Evolutionary conservation across 2,888 invertebrate genomes (phyloP).

Genomic region (Listrodromus nycthemerus): DNA sequence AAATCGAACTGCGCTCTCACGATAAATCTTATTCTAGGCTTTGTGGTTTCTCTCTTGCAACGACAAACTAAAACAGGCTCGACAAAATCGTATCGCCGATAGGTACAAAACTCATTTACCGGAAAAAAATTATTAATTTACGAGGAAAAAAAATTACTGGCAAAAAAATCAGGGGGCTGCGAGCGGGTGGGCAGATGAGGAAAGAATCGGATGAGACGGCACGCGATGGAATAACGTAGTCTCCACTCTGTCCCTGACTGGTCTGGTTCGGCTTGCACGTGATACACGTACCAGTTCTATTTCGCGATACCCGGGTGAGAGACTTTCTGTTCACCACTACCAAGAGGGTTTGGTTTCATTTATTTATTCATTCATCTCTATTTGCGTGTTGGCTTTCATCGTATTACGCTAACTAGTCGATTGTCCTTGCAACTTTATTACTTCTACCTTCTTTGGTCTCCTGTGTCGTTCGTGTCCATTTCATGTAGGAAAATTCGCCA

Average conservation of each 20-base stretch:
- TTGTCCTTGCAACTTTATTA: background rate
- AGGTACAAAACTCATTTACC: constrained; percentile 7
- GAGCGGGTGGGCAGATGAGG: background rate
- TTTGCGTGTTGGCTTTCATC: background rate
- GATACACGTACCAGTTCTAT: background rate
- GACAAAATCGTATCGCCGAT: background rate
- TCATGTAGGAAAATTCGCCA: background rate
- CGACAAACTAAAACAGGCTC: background rate
- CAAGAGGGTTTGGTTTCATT: background rate
- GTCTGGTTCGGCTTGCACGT: constrained; percentile 3
- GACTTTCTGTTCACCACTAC: background rate
- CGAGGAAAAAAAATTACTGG: constrained; percentile 15
- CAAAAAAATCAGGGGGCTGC: background rate
- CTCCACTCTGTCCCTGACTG: constrained; percentile 1
- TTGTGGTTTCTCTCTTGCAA: background rate
- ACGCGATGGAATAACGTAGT: constrained; percentile 28
- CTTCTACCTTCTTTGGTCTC: background rate
- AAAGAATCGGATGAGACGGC: constrained; percentile 1
- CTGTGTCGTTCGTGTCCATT: background rate
- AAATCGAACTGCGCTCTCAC: constrained; percentile 43
- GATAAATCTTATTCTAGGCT: constrained; percentile 26
- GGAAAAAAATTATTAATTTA: constrained; percentile 47
- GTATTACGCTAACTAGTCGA: background rate
- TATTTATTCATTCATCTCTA: background rate
- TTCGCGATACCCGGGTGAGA: background rate